phyloP scores from a whole-genome alignment of 2,797 vertebrate genomes.

The Crenichthys baileyi region DNA sequence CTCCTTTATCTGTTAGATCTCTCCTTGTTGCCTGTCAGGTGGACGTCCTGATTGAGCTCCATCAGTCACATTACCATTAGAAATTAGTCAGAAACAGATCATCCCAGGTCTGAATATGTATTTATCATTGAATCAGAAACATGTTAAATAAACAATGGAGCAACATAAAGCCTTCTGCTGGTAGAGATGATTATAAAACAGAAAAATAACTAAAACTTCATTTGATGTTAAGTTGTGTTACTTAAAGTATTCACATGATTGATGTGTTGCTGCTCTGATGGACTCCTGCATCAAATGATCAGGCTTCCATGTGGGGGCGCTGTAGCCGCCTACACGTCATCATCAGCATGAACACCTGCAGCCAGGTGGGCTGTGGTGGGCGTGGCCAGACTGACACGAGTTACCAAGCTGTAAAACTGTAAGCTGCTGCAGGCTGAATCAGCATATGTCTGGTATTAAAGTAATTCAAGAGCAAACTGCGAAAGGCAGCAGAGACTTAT shows the following conservation, averaged over 20 bases:
- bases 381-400: neutral
- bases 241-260: neutral
- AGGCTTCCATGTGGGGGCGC: neutral
- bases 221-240: neutral
- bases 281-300: neutral
- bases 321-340: neutral
- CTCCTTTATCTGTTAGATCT: no score
- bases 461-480: neutral
- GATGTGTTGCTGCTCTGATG: neutral
- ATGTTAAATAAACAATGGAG: neutral
- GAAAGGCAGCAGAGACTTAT: neutral
- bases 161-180: neutral
- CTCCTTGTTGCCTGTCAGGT: no score
- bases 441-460: neutral
- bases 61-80: neutral
- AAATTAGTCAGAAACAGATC: neutral
- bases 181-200: neutral
- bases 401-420: neutral
- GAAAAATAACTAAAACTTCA: neutral
- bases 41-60: no score
- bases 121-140: neutral
- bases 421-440: neutral
- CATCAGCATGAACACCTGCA: neutral
- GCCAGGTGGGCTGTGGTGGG: constrained; percentile 3
- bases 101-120: neutral